Evolutionary conservation across 2,113 vertebrate species (phyloP).

Genomic region (Thunnus thynnus): DNA sequence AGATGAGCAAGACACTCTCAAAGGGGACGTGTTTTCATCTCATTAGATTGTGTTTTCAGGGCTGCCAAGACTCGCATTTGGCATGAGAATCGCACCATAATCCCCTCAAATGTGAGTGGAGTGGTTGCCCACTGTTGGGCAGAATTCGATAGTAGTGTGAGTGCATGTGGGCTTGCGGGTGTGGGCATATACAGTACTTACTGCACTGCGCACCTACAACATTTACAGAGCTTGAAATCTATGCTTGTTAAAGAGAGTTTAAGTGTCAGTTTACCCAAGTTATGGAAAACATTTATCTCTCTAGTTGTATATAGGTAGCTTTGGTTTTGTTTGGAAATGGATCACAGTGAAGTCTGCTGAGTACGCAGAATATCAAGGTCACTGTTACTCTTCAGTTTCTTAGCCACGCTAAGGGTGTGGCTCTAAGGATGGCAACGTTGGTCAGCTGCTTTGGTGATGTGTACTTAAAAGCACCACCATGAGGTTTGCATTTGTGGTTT

Average conservation of each 20-base stretch:
- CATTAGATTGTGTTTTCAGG: conserved; percentile 57
- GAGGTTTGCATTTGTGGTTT: too few species aligned
- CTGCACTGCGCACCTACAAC: neutral
- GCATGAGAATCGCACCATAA: conserved; percentile 40
- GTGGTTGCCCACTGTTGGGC: conserved; percentile 40
- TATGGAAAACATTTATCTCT: too few species aligned
- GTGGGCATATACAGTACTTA: neutral
- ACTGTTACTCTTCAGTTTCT: too few species aligned
- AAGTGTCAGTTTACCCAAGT: too few species aligned
- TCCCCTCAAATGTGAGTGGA: conserved; percentile 53
- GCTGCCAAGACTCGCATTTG: conserved; percentile 62
- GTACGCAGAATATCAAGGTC: too few species aligned
- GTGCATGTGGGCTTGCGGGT: conserved; percentile 7
- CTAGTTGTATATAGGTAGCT: too few species aligned
- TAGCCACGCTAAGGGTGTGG: too few species aligned
- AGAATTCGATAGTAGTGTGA: conserved; percentile 22
- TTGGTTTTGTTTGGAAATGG: neutral
- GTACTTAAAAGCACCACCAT: too few species aligned
- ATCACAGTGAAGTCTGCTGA: neutral
- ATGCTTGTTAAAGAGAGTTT: neutral
- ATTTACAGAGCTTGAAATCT: neutral
- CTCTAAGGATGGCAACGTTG: too few species aligned
- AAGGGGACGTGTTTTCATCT: conserved; percentile 64
- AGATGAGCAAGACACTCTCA: conserved; percentile 52
- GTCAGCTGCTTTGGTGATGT: too few species aligned